Evolutionary conservation across 2,113 vertebrate genomes (phyloP).

Genomic region (Sminthopsis crassicaudata): DNA sequence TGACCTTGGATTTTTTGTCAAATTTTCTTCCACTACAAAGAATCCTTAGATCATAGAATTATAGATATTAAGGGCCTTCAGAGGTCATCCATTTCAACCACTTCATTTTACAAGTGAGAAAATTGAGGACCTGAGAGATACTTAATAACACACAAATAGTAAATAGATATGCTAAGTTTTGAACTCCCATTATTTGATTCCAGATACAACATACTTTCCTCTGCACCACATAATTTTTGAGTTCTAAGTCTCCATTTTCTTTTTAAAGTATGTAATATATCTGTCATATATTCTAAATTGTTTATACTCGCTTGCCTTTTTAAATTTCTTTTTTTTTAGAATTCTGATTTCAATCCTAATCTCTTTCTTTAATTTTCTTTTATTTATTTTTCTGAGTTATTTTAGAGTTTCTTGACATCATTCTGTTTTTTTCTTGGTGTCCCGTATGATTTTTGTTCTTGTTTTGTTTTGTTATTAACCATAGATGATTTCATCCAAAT

Average conservation of each 20-base stretch:
- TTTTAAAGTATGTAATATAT: background rate
- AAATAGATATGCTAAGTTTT: background rate
- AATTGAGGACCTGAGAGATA: background rate
- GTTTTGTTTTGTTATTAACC: background rate
- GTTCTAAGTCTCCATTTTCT: background rate
- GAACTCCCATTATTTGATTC: background rate
- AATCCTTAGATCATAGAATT: background rate
- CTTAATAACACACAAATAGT: background rate
- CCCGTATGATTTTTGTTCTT: background rate
- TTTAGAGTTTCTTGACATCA: background rate
- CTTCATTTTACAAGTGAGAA: background rate
- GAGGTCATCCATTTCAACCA: background rate
- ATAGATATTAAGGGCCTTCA: background rate
- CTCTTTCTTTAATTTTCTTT: background rate
- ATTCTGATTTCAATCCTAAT: background rate
- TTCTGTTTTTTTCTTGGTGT: background rate
- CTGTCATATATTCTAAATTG: background rate
- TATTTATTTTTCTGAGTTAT: background rate
- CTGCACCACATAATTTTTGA: background rate
- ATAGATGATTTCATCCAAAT: background rate
- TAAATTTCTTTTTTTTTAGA: background rate
- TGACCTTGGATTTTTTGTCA: background rate
- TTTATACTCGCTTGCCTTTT: background rate
- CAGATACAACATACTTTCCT: background rate
- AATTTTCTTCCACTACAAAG: background rate